Conservation (phyloP, 1,140 invertebrate genomes). For the Wasmannia auropunctata region DNA sequence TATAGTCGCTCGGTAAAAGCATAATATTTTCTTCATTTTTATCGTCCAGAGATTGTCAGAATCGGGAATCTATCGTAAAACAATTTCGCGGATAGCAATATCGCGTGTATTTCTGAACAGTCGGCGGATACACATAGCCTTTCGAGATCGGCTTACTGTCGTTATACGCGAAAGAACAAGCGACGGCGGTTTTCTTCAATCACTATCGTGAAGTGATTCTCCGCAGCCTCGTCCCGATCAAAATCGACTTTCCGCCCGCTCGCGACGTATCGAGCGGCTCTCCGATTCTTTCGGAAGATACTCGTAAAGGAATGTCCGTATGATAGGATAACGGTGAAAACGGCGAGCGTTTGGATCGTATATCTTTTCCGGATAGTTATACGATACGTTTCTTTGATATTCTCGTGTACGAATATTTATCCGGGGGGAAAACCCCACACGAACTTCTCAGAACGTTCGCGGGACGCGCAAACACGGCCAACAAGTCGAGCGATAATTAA, state of each 20-base stretch:
- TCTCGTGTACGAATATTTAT: not conserved
- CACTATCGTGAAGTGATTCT: not conserved
- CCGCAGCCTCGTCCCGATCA: not conserved
- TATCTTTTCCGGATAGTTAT: constrained; percentile 11
- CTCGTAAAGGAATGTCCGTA: not conserved
- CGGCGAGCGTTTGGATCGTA: not conserved
- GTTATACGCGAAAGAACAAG: constrained; percentile 10
- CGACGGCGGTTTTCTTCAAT: not conserved
- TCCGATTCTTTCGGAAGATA: constrained; percentile 6
- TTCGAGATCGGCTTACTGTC: constrained; percentile 8
- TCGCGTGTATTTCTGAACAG: not conserved
- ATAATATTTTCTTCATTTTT: not conserved
- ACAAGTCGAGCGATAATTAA: not conserved
- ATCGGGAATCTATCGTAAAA: constrained; percentile 9
- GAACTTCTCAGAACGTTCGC: not conserved
- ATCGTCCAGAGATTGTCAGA: not conserved
- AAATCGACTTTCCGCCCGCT: constrained; percentile 36
- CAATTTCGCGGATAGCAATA: not conserved
- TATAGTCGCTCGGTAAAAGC: not conserved
- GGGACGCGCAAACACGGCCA: not conserved
- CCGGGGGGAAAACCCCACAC: not conserved
- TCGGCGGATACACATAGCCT: not conserved
- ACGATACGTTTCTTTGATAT: not conserved
- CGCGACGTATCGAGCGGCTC: not conserved
- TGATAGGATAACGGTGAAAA: constrained; percentile 31